Evolutionary conservation across 2,113 vertebrate species (phyloP).

Genomic region (Amphilophus citrinellus): DNA sequence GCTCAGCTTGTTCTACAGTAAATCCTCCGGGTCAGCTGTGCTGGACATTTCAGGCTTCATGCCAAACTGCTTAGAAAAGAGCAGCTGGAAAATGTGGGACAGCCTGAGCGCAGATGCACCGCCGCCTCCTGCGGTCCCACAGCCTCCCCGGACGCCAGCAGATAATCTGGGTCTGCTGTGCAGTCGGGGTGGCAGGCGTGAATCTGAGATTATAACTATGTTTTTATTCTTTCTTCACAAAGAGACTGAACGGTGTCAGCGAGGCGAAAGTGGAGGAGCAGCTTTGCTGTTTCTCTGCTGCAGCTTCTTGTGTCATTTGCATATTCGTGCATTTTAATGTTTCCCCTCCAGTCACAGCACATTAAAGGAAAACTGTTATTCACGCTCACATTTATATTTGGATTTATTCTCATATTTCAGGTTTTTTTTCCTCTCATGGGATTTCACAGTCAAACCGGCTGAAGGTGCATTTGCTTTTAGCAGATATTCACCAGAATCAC

Average conservation of each 20-base stretch:
- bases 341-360: not conserved
- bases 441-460: not conserved
- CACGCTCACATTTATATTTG: slow-evolving; percentile 14
- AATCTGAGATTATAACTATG: not conserved
- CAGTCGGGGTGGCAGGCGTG: not conserved
- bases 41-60: slow-evolving; percentile 1
- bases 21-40: slow-evolving; percentile 1
- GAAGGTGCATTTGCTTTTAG: not conserved
- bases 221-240: not conserved
- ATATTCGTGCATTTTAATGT: slow-evolving; percentile 50
- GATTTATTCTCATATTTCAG: not conserved
- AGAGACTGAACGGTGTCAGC: not conserved
- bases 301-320: slow-evolving; percentile 20
- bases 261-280: not conserved
- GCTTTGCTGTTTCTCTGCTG: not conserved
- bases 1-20: slow-evolving; percentile 5
- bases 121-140: not conserved
- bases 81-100: slow-evolving; percentile 34
- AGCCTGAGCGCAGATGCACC: slow-evolving; percentile 4
- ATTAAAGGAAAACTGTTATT: not conserved
- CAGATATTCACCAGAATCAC: not conserved
- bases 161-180: slow-evolving; percentile 14
- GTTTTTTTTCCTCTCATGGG: not conserved
- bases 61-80: slow-evolving; percentile 34
- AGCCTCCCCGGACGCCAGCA: not conserved